A percentile compares a stretch with the other conserved stretches of the same genome.
These are phyloP conservation scores for Chelonus insularis DNA, from an alignment of 1,140 invertebrate genomes.

Conservation along the genomic window DNA sequence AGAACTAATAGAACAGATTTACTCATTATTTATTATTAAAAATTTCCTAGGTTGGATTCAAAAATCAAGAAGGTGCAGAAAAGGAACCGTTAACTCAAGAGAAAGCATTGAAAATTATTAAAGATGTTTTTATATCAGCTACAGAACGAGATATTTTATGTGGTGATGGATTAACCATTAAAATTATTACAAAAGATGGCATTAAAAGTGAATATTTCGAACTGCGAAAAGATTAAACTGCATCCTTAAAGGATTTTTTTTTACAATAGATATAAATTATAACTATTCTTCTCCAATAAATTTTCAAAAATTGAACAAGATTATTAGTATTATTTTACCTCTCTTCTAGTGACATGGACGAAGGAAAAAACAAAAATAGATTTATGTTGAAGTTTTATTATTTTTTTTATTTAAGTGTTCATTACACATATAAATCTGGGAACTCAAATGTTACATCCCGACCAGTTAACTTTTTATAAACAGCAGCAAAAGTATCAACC, in stretches of 20 bases:
- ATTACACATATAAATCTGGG: constrained; percentile 94
- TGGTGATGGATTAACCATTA: constrained; percentile 88
- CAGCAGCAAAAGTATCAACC: constrained; percentile 96
- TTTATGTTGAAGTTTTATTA: constrained; percentile 27
- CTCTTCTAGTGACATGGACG: too few species aligned
- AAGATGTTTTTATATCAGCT: constrained; percentile 95
- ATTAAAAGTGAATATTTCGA: constrained; percentile 71
- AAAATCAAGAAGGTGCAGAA: constrained; percentile 78
- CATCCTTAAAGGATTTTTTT: too few species aligned
- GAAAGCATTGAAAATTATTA: constrained; percentile 81
- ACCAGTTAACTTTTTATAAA: constrained; percentile 98
- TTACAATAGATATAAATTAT: too few species aligned
- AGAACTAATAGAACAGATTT: constrained; percentile 65
- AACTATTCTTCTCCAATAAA: neutral
- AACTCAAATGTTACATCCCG: constrained; percentile 99
- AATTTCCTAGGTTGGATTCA: constrained; percentile 74
- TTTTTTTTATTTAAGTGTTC: constrained; percentile 56
- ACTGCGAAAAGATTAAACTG: constrained; percentile 81
- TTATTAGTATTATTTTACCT: too few species aligned
- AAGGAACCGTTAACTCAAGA: constrained; percentile 70
- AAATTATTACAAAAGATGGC: constrained; percentile 89
- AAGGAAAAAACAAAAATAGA: neutral
- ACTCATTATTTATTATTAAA: too few species aligned
- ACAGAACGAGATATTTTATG: constrained; percentile 97
- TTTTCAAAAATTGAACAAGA: too few species aligned